Percentiles rank a stretch among this genome's conserved stretches.
Conservation (phyloP, 2,888 invertebrate genomes). For the Tipula vernalis region DNA sequence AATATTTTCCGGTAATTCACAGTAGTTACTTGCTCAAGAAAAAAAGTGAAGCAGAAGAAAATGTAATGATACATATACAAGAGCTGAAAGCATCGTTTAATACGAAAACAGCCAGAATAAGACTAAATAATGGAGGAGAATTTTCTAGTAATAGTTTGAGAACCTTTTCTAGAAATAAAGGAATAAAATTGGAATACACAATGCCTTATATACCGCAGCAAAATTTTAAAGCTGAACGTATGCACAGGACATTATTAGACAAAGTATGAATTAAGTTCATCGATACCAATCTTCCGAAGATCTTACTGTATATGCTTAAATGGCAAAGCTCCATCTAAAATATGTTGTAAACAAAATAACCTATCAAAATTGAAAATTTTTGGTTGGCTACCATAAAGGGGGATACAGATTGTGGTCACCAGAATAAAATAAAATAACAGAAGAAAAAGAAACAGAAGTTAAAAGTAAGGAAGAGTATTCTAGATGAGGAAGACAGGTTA, state of each 20-base stretch:
- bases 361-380: too few species aligned
- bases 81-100: slow-evolving; percentile 14
- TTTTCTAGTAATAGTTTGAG: neutral
- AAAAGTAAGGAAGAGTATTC: too few species aligned
- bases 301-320: neutral
- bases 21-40: slow-evolving; percentile 12
- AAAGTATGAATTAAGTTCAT: slow-evolving; percentile 14
- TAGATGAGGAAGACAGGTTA: too few species aligned
- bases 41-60: slow-evolving; percentile 16
- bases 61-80: slow-evolving; percentile 14
- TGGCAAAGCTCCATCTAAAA: slow-evolving; percentile 14
- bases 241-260: slow-evolving; percentile 13
- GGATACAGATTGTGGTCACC: too few species aligned
- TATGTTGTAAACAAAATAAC: slow-evolving; percentile 14
- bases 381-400: too few species aligned
- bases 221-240: neutral
- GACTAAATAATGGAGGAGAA: slow-evolving; percentile 13
- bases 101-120: slow-evolving; percentile 14
- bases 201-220: neutral
- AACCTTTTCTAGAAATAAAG: neutral
- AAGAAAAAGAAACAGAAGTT: too few species aligned
- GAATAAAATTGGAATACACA: slow-evolving; percentile 13
- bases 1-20: too few species aligned
- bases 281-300: slow-evolving; percentile 14
- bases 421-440: too few species aligned